phyloP scores from a whole-genome alignment of 92 coral and sea anemone species.

The Epizoanthus fatuus region DNA sequence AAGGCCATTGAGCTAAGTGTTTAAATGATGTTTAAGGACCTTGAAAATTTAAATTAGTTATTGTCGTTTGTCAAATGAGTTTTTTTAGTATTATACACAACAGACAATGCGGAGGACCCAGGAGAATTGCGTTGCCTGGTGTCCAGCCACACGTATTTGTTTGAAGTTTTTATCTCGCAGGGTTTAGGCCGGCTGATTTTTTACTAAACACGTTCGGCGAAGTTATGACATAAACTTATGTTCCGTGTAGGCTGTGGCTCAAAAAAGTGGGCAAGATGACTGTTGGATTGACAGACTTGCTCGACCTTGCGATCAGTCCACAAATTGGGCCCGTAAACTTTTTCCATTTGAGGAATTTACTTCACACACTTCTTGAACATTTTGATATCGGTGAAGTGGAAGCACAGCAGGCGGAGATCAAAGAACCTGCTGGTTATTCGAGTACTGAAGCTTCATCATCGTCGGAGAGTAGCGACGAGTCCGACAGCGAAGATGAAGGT shows the following conservation, averaged over 20 bases:
- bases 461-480: slow-evolving; percentile 61
- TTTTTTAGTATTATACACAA: not conserved
- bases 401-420: slow-evolving; percentile 84
- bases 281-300: slow-evolving; percentile 81
- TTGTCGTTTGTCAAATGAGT: not conserved
- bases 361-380: slow-evolving; percentile 85
- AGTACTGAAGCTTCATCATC: slow-evolving; percentile 53
- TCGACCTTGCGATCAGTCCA: slow-evolving; percentile 94
- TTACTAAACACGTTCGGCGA: not conserved
- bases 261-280: slow-evolving; percentile 68
- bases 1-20: slow-evolving; percentile 10
- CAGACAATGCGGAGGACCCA: slow-evolving; percentile 20
- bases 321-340: slow-evolving; percentile 97
- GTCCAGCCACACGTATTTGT: slow-evolving; percentile 37
- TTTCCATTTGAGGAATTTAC: slow-evolving; percentile 85
- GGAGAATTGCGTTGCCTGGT: slow-evolving; percentile 62
- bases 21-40: slow-evolving; percentile 15
- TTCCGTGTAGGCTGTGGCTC: not conserved
- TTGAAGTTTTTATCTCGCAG: not conserved
- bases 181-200: not conserved
- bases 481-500: slow-evolving; percentile 81
- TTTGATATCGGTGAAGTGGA: slow-evolving; percentile 89
- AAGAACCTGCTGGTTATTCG: slow-evolving; percentile 50
- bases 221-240: slow-evolving; percentile 5
- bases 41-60: slow-evolving; percentile 20